Conservation (phyloP, 2,888 invertebrate species). For the Orthosia cruda region DNA sequence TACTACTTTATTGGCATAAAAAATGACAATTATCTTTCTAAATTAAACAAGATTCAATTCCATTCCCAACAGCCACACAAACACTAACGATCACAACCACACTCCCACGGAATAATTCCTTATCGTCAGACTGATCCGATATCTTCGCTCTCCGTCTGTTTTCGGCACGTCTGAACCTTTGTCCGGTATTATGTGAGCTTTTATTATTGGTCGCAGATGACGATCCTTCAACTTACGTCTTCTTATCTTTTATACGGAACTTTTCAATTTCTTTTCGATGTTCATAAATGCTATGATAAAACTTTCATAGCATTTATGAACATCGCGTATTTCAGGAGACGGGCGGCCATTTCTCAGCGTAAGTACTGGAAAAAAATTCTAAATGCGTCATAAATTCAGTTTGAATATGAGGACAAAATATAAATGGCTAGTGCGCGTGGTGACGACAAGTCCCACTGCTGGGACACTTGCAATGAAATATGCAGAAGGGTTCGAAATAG, state of each 20-base stretch:
- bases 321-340: slow-evolving; percentile 47
- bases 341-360: slow-evolving; percentile 51
- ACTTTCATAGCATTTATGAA: slow-evolving; percentile 50
- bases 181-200: slow-evolving; percentile 77
- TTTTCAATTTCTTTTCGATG: too few species aligned
- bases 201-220: slow-evolving; percentile 83
- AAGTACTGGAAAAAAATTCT: slow-evolving; percentile 47
- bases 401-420: slow-evolving; percentile 65
- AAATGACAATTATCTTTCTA: background rate
- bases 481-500: slow-evolving; percentile 64
- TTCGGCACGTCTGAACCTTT: slow-evolving; percentile 71
- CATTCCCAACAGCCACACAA: background rate
- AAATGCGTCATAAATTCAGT: slow-evolving; percentile 65
- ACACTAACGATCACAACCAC: slow-evolving; percentile 9
- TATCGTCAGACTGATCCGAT: slow-evolving; percentile 56
- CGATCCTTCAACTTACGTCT: slow-evolving; percentile 73
- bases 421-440: slow-evolving; percentile 62
- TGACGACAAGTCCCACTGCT: slow-evolving; percentile 59
- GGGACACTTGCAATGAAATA: slow-evolving; percentile 71
- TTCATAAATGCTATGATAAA: too few species aligned
- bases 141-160: slow-evolving; percentile 63
- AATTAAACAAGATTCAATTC: background rate
- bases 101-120: slow-evolving; percentile 45
- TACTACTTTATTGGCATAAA: too few species aligned
- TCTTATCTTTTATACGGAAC: slow-evolving; percentile 77